These are phyloP conservation scores for Micromussa lordhowensis DNA, from an alignment of 92 coral and sea anemone species.

Conservation along the genomic window DNA sequence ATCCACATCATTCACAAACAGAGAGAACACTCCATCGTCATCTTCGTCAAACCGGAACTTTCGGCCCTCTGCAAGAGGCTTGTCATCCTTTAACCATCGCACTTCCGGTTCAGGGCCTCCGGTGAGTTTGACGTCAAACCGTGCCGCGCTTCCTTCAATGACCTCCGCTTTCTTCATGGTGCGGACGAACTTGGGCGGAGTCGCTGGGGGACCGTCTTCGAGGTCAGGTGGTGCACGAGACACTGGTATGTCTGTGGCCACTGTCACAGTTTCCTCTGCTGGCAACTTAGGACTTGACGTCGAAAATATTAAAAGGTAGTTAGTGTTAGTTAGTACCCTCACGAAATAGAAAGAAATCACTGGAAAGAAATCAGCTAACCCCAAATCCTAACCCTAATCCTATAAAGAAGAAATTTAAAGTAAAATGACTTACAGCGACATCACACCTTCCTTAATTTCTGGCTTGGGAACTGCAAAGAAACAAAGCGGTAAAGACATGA, in stretches of 20 bases:
- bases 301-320: neutral
- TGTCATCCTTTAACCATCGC: constrained; percentile 85
- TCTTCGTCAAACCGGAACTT: constrained; percentile 65
- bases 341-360: neutral
- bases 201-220: constrained; percentile 52
- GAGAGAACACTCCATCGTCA: constrained; percentile 76
- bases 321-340: neutral
- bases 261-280: constrained; percentile 56
- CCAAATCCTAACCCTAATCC: no score
- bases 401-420: neutral
- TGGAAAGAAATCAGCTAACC: no score
- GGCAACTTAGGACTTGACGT: constrained; percentile 64
- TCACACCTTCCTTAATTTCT: constrained; percentile 69
- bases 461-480: constrained; percentile 26
- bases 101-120: constrained; percentile 91
- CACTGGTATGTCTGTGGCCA: constrained; percentile 74
- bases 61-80: constrained; percentile 68
- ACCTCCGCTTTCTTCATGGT: constrained; percentile 85
- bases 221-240: constrained; percentile 70
- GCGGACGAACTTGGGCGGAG: constrained; percentile 82
- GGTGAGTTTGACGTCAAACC: constrained; percentile 79
- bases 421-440: constrained; percentile 61
- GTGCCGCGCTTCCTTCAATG: constrained; percentile 88
- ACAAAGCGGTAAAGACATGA: neutral
- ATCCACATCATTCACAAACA: constrained; percentile 68